These are phyloP conservation scores for Adrianichthys oophorus DNA, from an alignment of 2,797 vertebrate genomes.

Conservation along the genomic window DNA sequence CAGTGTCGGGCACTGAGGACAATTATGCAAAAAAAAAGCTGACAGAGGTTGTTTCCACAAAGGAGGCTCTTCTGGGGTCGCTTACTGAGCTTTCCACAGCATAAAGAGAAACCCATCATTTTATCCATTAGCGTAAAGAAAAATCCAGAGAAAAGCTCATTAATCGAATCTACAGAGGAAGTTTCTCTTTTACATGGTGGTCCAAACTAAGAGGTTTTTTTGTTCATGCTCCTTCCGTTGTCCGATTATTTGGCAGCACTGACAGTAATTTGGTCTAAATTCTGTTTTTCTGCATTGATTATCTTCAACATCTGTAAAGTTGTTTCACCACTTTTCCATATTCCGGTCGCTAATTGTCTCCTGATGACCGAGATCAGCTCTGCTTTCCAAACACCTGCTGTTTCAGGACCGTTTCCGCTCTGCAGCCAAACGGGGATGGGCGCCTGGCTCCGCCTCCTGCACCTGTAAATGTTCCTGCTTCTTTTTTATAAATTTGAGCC, in stretches of 20 bases:
- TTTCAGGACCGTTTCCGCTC: slow-evolving; percentile 31
- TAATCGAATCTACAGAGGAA: too few species aligned
- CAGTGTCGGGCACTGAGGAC: neutral
- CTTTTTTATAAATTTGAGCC: slow-evolving; percentile 12
- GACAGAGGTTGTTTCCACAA: neutral
- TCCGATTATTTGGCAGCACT: too few species aligned
- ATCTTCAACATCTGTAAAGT: neutral
- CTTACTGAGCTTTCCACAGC: neutral
- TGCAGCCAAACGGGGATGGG: slow-evolving; percentile 26
- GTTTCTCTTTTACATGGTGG: too few species aligned
- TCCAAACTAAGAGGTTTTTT: too few species aligned
- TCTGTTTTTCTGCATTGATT: too few species aligned
- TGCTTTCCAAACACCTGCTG: slow-evolving; percentile 31
- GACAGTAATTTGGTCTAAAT: too few species aligned
- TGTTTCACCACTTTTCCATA: neutral
- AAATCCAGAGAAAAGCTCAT: too few species aligned
- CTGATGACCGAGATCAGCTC: slow-evolving; percentile 30
- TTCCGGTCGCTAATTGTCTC: slow-evolving; percentile 12
- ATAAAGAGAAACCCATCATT: neutral
- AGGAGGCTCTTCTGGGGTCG: neutral
- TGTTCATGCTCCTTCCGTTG: too few species aligned
- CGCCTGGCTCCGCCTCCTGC: slow-evolving; percentile 11
- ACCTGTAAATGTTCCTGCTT: neutral
- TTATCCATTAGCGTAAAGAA: too few species aligned
- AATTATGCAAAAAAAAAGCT: neutral